Base-by-base conservation (phyloP, 2,113 vertebrate genomes). In the Oncorhynchus clarkii region DNA sequence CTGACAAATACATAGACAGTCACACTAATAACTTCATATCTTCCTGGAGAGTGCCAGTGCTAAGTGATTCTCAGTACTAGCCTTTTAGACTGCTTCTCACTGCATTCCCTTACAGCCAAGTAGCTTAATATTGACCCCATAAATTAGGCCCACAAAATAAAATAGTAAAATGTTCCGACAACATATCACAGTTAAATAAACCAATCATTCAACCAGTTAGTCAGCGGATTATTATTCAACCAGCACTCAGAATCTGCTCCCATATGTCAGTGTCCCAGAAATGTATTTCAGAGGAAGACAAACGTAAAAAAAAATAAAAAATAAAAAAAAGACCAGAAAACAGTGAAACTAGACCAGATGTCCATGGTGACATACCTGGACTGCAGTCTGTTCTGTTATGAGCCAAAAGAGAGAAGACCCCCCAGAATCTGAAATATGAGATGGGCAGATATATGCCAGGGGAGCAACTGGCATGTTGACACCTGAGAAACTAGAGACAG, bases 1-100 rank as follows among this genome's bases (percentile, higher is more conserved):
- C 71, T 77, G 5, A 88, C 84, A 80, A 75, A 83, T 83, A 89
- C 85, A 88, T 69, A 90, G 87, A 89, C 84, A 89, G 4, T 54
- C 67, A 85, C 72, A 86, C 60, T 54, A 75, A 11, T 54, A 39
- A 80, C 57, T 82, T 82, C 68, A 80, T 73, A 74, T 14, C 51
- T 71, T 81, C 78, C 49, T 68, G 72, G 27, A 77, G 24, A 73
- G 48, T 54, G 39, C 67, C 31, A 45, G 67, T 20, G 31, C 16
- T 11, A n/a, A n/a, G 39, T 18, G 27, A 72, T 66, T 51, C 59
- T 34, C 62, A 26, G 45, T 67, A n/a, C 60, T 27, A 22, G 18
- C 59, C 59, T 29, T 72, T 51, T 67, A 71, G 70, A 62, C 59
- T 62, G n/a, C 59, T 62, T 22, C 18, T 62, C 6, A 9, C 20